Evolutionary conservation across 1,140 invertebrate species (phyloP), one percentile per base, ranked within the genome.

Genomic region (Bilobella aurantiaca): DNA sequence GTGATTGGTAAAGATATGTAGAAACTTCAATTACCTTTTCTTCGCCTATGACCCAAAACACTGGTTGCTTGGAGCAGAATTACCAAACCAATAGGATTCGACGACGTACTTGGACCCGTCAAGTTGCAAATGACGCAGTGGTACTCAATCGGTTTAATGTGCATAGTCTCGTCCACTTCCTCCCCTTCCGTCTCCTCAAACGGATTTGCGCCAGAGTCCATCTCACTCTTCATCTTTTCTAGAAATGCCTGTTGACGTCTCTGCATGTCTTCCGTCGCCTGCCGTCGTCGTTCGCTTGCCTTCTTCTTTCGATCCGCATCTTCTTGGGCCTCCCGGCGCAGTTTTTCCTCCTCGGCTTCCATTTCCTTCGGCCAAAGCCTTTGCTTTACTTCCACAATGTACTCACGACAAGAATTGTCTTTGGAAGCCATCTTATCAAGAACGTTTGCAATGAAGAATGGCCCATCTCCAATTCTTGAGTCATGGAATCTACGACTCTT

Each of bases 121-220:
- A 91, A 89, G 79, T 89, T 91, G 78, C 94, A 98, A 74, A 97
- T 97, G 58, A 94, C 92, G 81, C 95, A 98, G 76, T 96, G 90
- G 77, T 94, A 96, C 77, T 91, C 88, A 66, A 75, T 73, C 27
- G 75, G 84, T 77, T 84, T 85, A 75, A 80, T 86, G n/a, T 67
- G 14, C 12, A 21, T n/a, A 27, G 64, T 42, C 18, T 64, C 56
- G 1, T 46, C 30, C 30, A 8, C 47, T 2, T 47, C 31, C n/a
- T 42, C 46, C 12, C 34, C 31, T 47, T 29, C 49, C 23, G 32
- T 32, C 47, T 53, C 37, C 25, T 63, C 57, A 29, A 46, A 29
- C 29, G 21, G 29, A 63, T 66, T 28, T 12, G 61, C 49, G 30
- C 56, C 27, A 37, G 34, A 47, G 57, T 12, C 53, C 28, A 67